Conservation (phyloP, 2,797 vertebrate genomes). For the Lutjanus argentimaculatus region DNA sequence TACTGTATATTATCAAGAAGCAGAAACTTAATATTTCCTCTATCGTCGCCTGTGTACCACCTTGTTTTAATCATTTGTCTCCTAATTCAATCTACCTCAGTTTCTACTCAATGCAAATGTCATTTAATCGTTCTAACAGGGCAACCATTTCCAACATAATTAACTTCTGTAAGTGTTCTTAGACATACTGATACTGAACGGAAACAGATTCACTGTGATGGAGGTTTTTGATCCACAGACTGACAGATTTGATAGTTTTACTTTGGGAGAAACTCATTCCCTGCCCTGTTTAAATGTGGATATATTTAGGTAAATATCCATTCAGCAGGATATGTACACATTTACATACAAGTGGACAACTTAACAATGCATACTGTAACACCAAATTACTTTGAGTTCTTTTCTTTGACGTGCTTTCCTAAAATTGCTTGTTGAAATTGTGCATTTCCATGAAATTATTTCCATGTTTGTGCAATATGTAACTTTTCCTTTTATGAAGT, state of each 20-base stretch:
- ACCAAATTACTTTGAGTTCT: constrained; percentile 53
- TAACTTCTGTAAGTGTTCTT: constrained; percentile 46
- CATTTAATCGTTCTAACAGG: constrained; percentile 43
- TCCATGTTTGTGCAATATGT: constrained; percentile 78
- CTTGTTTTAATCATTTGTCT: constrained; percentile 56
- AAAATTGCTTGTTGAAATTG: constrained; percentile 43
- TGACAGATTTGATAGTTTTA: constrained; percentile 6
- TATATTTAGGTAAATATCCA: constrained; percentile 3
- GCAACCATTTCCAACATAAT: constrained; percentile 31
- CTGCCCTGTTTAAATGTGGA: constrained; percentile 6
- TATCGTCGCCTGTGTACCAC: constrained; percentile 27
- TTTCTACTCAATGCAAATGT: constrained; percentile 68
- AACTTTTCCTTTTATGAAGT: constrained; percentile 51
- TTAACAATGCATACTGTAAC: constrained; percentile 43
- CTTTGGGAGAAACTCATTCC: constrained; percentile 21
- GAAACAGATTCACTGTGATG: constrained; percentile 42
- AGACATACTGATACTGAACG: constrained; percentile 30
- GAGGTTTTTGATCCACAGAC: constrained; percentile 31
- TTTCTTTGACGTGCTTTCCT: constrained; percentile 36
- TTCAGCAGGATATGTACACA: constrained; percentile 33
- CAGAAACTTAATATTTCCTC: constrained; percentile 19
- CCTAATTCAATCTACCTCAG: constrained; percentile 85
- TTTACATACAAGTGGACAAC: constrained; percentile 22
- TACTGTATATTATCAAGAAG: constrained; percentile 16
- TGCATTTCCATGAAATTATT: constrained; percentile 50